phyloP scores from a whole-genome alignment of 2,888 invertebrate genomes.

The Aphelenchoides bicaudatus region DNA sequence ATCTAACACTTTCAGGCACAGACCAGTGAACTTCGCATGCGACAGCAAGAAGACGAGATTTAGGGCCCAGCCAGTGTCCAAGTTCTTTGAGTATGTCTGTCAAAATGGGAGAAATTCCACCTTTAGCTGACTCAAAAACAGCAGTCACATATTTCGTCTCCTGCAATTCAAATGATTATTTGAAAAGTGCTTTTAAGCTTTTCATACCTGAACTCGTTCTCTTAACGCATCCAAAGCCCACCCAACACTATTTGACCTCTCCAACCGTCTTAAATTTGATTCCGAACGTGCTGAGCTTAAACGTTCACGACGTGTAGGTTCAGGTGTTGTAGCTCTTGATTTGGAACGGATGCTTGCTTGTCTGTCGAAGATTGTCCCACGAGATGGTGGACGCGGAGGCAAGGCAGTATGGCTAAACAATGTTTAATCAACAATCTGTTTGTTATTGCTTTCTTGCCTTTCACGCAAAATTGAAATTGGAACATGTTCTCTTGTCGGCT shows the following conservation, averaged over 20 bases:
- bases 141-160: constrained; percentile 54
- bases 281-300: constrained; percentile 18
- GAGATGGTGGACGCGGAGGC: not conserved
- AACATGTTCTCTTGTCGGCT: too few relatives aligned
- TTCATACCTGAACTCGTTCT: not conserved
- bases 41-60: constrained; percentile 47
- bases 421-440: too few relatives aligned
- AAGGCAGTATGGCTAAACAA: too few relatives aligned
- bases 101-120: constrained; percentile 38
- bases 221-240: constrained; percentile 7
- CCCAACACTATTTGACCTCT: not conserved
- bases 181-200: not conserved
- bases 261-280: constrained; percentile 12
- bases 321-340: too few relatives aligned
- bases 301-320: not conserved
- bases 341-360: too few relatives aligned
- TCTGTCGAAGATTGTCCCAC: constrained; percentile 4
- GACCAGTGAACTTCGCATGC: constrained; percentile 58
- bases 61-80: constrained; percentile 44
- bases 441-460: too few relatives aligned
- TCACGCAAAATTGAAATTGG: too few relatives aligned
- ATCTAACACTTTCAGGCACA: constrained; percentile 44
- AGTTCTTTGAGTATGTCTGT: constrained; percentile 44
- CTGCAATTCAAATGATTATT: constrained; percentile 28
- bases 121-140: constrained; percentile 48